Percentiles rank a stretch among this genome's conserved stretches.
phyloP scores from a whole-genome alignment of 2,888 invertebrate genomes.

The Leptinotarsa tumamoca region DNA sequence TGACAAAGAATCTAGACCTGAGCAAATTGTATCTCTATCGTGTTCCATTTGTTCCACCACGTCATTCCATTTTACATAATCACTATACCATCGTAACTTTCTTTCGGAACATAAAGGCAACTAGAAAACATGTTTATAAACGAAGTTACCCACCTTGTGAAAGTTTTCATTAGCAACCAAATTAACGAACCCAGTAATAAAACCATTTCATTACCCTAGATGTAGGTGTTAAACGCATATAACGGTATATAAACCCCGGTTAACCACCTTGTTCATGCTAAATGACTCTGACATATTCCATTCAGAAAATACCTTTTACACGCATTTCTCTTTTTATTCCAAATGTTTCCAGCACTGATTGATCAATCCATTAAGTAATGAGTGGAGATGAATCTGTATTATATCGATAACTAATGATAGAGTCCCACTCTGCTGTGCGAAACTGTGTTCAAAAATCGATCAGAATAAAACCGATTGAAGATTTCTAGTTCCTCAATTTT shows the following conservation, averaged over 20 bases:
- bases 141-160: constrained; percentile 33
- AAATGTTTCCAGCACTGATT: not conserved
- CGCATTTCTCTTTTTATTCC: not conserved
- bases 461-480: too few species aligned
- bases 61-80: constrained; percentile 2
- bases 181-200: constrained; percentile 45
- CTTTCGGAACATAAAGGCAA: constrained; percentile 30
- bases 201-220: constrained; percentile 38
- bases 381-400: not conserved
- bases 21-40: not conserved
- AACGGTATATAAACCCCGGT: constrained; percentile 23
- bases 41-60: constrained; percentile 1
- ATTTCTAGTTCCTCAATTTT: too few species aligned
- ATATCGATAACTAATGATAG: too few species aligned
- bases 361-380: not conserved
- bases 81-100: constrained; percentile 1
- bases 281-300: not conserved
- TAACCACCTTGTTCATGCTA: not conserved
- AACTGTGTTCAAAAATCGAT: too few species aligned
- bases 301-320: not conserved
- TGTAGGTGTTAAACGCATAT: constrained; percentile 27
- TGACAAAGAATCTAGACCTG: not conserved
- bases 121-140: constrained; percentile 34
- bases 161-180: constrained; percentile 44
- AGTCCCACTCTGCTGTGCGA: too few species aligned